Conservation (phyloP, 2,888 invertebrate species). For the Spisula subtruncata region DNA sequence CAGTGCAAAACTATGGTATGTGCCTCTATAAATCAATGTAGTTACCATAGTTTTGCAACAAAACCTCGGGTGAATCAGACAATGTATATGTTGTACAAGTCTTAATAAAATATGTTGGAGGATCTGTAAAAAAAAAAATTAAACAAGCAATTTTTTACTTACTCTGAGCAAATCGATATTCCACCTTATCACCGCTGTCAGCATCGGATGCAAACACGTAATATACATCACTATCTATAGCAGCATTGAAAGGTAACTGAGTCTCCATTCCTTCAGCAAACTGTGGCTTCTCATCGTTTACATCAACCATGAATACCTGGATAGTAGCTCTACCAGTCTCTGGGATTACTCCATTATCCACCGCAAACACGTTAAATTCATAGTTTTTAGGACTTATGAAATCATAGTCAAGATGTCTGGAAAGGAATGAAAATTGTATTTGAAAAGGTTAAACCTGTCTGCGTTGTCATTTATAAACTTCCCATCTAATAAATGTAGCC, state of each 20-base stretch:
- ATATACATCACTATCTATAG: slow-evolving; percentile 90
- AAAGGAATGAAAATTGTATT: slow-evolving; percentile 28
- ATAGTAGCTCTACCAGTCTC: slow-evolving; percentile 54
- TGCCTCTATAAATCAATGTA: too few species aligned
- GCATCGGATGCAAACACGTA: slow-evolving; percentile 98
- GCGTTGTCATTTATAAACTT: too few species aligned
- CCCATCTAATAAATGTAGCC: too few species aligned
- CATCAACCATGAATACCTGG: slow-evolving; percentile 94
- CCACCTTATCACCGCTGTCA: slow-evolving; percentile 96
- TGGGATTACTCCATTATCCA: slow-evolving; percentile 89
- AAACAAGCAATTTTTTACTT: slow-evolving; percentile 55
- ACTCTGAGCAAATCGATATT: slow-evolving; percentile 91
- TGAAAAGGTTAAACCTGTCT: too few species aligned
- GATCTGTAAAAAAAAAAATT: too few species aligned
- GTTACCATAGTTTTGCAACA: too few species aligned
- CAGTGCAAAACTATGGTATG: too few species aligned
- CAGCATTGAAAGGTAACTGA: slow-evolving; percentile 73
- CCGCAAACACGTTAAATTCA: slow-evolving; percentile 97
- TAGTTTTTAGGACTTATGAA: slow-evolving; percentile 89
- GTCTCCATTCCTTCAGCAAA: slow-evolving; percentile 76
- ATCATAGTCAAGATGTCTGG: slow-evolving; percentile 86
- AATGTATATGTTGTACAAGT: too few species aligned
- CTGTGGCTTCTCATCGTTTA: slow-evolving; percentile 97
- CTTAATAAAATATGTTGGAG: too few species aligned
- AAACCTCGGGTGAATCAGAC: too few species aligned